phyloP scores from a whole-genome alignment of 2,888 invertebrate species.

The Dasypogon diadema region DNA sequence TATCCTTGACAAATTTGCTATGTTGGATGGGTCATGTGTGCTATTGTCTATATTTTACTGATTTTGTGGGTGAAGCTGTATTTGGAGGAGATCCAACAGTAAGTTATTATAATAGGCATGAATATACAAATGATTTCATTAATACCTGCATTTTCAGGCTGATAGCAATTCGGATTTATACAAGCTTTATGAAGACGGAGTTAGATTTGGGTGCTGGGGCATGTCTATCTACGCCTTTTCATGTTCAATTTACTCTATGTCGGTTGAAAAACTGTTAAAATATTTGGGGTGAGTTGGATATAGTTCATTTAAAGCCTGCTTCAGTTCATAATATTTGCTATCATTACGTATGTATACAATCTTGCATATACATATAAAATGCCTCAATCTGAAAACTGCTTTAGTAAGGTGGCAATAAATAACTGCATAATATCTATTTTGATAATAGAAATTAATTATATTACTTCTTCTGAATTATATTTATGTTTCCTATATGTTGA shows the following conservation, averaged over 20 bases:
- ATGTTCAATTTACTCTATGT: constrained; percentile 67
- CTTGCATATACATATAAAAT: too few species aligned
- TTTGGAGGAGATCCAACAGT: constrained; percentile 71
- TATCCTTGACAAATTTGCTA: constrained; percentile 74
- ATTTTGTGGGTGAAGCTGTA: constrained; percentile 76
- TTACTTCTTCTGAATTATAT: too few species aligned
- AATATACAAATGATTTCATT: too few species aligned
- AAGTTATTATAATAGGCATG: constrained; percentile 56
- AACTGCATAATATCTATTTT: too few species aligned
- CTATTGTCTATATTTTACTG: constrained; percentile 76
- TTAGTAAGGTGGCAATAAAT: too few species aligned
- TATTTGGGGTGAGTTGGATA: constrained; percentile 65
- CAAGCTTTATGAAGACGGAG: constrained; percentile 65
- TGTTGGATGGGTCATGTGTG: constrained; percentile 78
- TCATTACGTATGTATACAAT: too few species aligned
- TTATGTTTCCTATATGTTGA: too few species aligned
- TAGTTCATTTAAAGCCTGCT: too few species aligned
- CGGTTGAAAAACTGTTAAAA: constrained; percentile 66
- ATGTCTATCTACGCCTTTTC: constrained; percentile 69
- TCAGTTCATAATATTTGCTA: too few species aligned
- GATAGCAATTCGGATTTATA: constrained; percentile 59
- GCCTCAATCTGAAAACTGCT: too few species aligned
- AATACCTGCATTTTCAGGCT: constrained; percentile 59
- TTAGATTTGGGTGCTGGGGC: constrained; percentile 69
- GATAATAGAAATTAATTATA: too few species aligned